These are phyloP conservation scores for Prionailurus viverrinus DNA, from an alignment of 2,113 vertebrate genomes.

Conservation along the genomic window DNA sequence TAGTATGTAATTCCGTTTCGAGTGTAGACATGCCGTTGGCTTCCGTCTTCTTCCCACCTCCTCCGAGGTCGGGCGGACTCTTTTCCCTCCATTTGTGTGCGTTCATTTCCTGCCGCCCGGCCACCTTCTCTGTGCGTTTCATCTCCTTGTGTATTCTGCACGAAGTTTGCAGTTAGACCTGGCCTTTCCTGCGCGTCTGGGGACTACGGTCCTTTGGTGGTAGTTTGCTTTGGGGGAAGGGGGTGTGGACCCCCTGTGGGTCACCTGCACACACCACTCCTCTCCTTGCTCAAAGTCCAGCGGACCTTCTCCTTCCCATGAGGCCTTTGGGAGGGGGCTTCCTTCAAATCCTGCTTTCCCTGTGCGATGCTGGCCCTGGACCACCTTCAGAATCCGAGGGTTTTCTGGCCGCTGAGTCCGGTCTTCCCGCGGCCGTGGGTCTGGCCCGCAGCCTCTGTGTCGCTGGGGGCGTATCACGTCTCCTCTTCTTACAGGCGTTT, in stretches of 20 bases:
- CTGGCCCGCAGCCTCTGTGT: accelerated
- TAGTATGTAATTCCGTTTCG: background rate
- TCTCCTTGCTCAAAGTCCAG: background rate
- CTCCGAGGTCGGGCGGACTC: accelerated
- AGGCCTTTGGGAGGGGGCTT: background rate
- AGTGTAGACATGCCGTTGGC: background rate
- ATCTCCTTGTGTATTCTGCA: background rate
- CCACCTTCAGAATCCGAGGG: background rate
- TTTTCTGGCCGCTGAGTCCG: background rate
- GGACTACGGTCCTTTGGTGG: background rate
- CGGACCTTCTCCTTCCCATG: background rate
- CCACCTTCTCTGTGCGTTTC: no score
- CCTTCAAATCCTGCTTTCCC: background rate
- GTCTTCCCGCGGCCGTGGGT: background rate
- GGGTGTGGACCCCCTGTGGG: background rate
- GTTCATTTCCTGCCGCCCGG: background rate
- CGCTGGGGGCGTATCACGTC: background rate
- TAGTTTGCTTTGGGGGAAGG: background rate
- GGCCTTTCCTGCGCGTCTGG: no score
- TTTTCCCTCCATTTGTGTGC: background rate
- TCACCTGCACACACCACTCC: background rate
- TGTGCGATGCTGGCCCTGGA: accelerated
- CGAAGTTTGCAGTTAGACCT: background rate
- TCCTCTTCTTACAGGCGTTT: background rate
- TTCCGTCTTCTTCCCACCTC: background rate